Base-by-base conservation (phyloP, 1,140 invertebrate species). In the Ceratina calcarata region DNA sequence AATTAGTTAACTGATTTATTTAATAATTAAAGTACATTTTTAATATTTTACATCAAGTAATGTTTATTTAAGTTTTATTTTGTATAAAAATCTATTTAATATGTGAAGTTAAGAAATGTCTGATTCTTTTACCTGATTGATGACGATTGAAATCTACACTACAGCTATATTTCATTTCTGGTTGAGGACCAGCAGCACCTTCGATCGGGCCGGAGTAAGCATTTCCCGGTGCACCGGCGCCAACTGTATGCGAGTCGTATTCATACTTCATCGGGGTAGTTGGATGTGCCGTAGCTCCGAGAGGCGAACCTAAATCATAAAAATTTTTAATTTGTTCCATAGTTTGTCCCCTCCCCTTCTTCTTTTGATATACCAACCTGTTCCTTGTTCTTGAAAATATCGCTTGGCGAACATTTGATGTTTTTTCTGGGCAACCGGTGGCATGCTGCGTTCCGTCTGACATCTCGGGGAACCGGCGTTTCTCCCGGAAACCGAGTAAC, bases 321-420 rank as follows among this genome's bases (percentile, higher is more conserved):
- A 18, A 3, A 57, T 57, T 57, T n/a, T 57, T 57, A 57, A 57
- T 57, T 13, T 18, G n/a, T 7, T n/a, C 2, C 3, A 32, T 24
- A 0, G 0, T 15, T 53, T 2, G 1, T 69, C 16, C 37, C 27
- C 37, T 67, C 37, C 61, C n/a, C 72, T 27, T 58, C 15, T 32
- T 62, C 6, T 2, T 62, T 3, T 55, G 15, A 24, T 27, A 66
- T 66, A 86, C 81, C 78, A 55, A 88, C 89, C 86, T 32, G 86
- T 91, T 80, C 89, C 87, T 88, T 92, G 92, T 73, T 93, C 96
- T 90, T 97, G 96, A 83, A 97, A 96, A 89, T 96, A 97, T 82
- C 97, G 91, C 89, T 97, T 98, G 16, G 97, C 97, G 90, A 97
- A 98, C 95, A 98, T 96, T 84, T 98, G 97, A 91, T 98, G 97